Base-by-base conservation (phyloP, 2,113 vertebrate genomes). In the Alaudala cheleensis region DNA sequence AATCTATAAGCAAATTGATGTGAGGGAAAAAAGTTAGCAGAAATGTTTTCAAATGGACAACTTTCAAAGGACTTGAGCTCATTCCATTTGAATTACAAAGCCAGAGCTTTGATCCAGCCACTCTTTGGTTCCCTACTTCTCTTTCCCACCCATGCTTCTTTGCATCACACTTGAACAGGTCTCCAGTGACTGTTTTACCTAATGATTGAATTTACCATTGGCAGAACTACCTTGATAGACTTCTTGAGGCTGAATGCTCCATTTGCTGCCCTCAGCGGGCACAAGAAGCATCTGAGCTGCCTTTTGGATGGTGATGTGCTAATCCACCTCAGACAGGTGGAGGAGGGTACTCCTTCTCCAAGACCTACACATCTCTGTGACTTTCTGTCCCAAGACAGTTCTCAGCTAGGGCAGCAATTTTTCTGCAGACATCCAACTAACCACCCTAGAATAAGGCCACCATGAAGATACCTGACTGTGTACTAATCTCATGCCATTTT, bases 1-100 rank as follows among this genome's bases (percentile, higher is more conserved):
- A 97, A 97, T 97, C 95, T 96, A 88, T 96, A 96, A 93, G 86
- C 82, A 95, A 96, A 95, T 88, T 94, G 93, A 96, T 94, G 95
- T 87, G 72, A 96, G 95, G 93, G 86, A 95, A 97, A 81, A 96
- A 95, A 66, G 44, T 90, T 96, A 95, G 29, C 50, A 94, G 89
- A 93, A 90, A 73, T 77, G 82, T 93, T 97, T 96, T 97, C 80
- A 96, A 95, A 93, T 96, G 95, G 92, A 90, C 70, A 92, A 85
- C 26, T 77, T 97, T 95, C 95, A 96, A 96, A 97, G 93, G 79
- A 64, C 77, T 72, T 92, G 85, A 93, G 81, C 29, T 95, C 92
- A 94, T 97, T 96, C 96, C 94, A 92, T 93, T 81, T 72, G 73
- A 90, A 94, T 96, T 95, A 96, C 94, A 86, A 92, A 96, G 61